Base-by-base conservation (phyloP, 2,113 vertebrate genomes). In the Poicephalus gulielmi region DNA sequence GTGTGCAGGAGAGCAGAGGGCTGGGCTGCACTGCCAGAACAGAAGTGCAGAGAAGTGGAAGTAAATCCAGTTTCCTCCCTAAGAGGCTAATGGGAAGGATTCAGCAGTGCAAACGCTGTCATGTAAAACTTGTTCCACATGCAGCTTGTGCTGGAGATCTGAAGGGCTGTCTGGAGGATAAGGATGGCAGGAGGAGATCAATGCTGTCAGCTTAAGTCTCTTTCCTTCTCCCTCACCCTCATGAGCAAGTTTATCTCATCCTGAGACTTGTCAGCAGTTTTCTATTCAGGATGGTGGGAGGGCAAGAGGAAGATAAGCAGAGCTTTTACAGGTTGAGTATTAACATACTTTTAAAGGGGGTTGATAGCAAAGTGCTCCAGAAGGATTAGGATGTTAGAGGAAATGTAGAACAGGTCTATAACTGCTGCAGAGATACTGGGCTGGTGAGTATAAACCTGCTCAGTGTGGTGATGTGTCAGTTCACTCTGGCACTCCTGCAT, bases 181-280 rank as follows among this genome's bases (percentile, higher is more conserved):
- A 90, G 59, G 81, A 69, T 76, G 88, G 70, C 90, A 90, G 83
- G 18, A 88, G 70, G 41, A 71, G 66, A 92, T 90, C 88, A 85
- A 92, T 63, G 82, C 78, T 82, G 95, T 93, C 92, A 91, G 90
- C 82, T 96, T 96, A 95, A 94, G 69, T 60, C 47, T 83, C 78
- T 15, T 83, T 59, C 88, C 88, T 82, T 92, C 84, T 87, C 53
- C 57, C 53, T 91, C 71, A 31, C 16, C 67, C 84, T 83, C 71
- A 22, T 79, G 85, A 92, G 86, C 75, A 33, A 47, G 76, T 96
- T 96, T 95, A 97, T 97, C 96, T 96, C 70, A 52, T 57, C 64
- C 76, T 75, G 23, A 95, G 82, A 57, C 84, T 94, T 92, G 82
- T 95, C 95, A 97, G 96, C 94, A 91, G 37, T 95, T 97, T 96